Conservation (phyloP, 2,888 invertebrate species). For the Limenitis camilla region DNA sequence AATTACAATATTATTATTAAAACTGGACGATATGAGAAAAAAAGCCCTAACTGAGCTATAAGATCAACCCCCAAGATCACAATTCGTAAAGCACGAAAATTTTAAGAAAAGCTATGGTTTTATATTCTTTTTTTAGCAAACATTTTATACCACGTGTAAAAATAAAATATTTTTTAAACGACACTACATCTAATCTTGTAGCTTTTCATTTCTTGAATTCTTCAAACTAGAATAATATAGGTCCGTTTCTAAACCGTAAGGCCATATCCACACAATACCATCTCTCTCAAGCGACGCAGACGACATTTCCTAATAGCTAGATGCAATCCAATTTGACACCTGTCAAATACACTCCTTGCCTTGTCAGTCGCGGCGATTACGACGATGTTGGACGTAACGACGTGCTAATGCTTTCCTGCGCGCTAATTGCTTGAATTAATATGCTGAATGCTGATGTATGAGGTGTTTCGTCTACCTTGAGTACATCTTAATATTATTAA, state of each 20-base stretch:
- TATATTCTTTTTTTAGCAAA: no score
- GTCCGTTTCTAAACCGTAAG: not conserved
- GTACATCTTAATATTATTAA: slow-evolving; percentile 1
- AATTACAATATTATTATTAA: no score
- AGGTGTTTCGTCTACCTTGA: slow-evolving; percentile 27
- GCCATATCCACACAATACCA: slow-evolving; percentile 37
- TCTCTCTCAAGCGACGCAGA: slow-evolving; percentile 25
- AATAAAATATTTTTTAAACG: no score
- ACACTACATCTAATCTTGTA: no score
- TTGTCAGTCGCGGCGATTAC: slow-evolving; percentile 56
- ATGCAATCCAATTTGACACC: slow-evolving; percentile 71
- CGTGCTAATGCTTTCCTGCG: slow-evolving; percentile 46
- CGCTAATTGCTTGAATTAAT: slow-evolving; percentile 44
- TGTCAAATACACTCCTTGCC: slow-evolving; percentile 68
- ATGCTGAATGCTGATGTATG: slow-evolving; percentile 44
- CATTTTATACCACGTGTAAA: no score
- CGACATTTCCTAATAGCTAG: slow-evolving; percentile 66
- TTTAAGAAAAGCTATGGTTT: no score
- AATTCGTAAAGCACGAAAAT: no score
- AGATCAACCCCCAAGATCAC: no score
- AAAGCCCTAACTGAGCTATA: no score
- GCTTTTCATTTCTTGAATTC: no score
- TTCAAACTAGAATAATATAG: no score
- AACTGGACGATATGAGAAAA: no score
- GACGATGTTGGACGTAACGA: slow-evolving; percentile 50